These are phyloP conservation scores for Euzophera pinguis DNA, from an alignment of 2,888 invertebrate species.

Conservation along the genomic window DNA sequence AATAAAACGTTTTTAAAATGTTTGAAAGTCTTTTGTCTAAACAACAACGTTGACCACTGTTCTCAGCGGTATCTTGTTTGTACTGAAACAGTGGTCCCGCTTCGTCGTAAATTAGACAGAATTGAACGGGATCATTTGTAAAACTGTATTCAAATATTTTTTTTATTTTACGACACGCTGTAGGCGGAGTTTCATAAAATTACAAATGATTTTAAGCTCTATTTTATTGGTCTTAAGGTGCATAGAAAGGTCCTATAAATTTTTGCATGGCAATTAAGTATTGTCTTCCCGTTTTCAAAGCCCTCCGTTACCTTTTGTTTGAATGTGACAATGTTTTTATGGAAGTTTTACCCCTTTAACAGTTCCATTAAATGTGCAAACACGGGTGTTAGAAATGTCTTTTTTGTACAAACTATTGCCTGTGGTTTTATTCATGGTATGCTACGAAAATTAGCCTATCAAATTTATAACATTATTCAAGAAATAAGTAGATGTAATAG, in stretches of 20 bases:
- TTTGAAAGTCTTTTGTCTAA: constrained; percentile 37
- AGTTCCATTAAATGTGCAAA: constrained; percentile 6
- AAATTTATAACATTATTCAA: too few relatives aligned
- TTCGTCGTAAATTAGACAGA: constrained; percentile 63
- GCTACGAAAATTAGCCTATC: too few relatives aligned
- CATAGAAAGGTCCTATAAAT: neutral
- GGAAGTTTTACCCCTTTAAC: neutral
- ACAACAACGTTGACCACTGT: constrained; percentile 30
- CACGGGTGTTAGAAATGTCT: neutral
- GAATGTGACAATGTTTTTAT: neutral
- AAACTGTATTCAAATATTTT: constrained; percentile 54
- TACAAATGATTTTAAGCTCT: constrained; percentile 4
- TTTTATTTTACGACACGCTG: constrained; percentile 41
- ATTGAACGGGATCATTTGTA: constrained; percentile 71
- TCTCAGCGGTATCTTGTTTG: constrained; percentile 51
- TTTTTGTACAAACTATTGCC: neutral
- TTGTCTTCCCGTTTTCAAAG: neutral
- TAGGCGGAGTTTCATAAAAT: neutral
- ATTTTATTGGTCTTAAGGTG: neutral
- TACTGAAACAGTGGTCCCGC: constrained; percentile 60
- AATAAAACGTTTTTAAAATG: constrained; percentile 61
- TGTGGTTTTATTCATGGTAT: too few relatives aligned
- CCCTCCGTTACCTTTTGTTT: constrained; percentile 1
- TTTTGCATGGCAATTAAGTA: constrained; percentile 1
- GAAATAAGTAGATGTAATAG: too few relatives aligned